Evolutionary conservation across 2,797 vertebrate genomes (phyloP).

Genomic region (Myotis pilosus): DNA sequence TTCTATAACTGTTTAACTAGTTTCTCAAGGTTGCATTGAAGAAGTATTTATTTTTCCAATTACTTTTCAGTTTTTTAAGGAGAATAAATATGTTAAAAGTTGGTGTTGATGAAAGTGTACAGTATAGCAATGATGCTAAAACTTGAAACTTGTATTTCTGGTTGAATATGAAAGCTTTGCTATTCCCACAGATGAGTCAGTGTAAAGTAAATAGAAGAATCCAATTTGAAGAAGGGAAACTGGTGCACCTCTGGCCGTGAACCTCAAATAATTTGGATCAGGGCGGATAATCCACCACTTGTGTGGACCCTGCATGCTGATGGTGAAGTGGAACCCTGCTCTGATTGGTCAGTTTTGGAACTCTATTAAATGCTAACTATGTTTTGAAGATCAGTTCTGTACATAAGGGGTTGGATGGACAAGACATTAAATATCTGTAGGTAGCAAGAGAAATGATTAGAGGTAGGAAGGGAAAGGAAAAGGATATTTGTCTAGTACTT

Average conservation of each 20-base stretch:
- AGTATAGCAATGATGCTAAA: not conserved
- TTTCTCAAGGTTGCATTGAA: not conserved
- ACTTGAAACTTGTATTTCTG: not conserved
- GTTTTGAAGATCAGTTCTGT: not conserved
- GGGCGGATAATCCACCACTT: no score
- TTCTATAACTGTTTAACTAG: not conserved
- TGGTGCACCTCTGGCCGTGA: not conserved
- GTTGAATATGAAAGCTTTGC: not conserved
- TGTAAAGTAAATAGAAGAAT: not conserved
- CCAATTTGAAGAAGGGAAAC: not conserved
- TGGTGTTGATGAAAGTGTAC: not conserved
- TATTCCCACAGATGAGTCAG: not conserved
- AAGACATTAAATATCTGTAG: not conserved
- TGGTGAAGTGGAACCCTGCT: not conserved
- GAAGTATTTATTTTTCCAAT: not conserved
- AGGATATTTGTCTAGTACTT: not conserved
- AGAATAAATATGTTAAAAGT: not conserved
- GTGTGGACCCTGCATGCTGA: fast-evolving
- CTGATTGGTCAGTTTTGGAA: not conserved
- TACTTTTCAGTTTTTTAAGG: not conserved
- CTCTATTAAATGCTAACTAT: not conserved
- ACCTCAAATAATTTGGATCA: not conserved
- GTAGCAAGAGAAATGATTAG: not conserved
- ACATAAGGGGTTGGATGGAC: not conserved
- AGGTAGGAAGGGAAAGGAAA: not conserved